Evolutionary conservation across 2,888 invertebrate species (phyloP).

Genomic region (Meloe dianella): DNA sequence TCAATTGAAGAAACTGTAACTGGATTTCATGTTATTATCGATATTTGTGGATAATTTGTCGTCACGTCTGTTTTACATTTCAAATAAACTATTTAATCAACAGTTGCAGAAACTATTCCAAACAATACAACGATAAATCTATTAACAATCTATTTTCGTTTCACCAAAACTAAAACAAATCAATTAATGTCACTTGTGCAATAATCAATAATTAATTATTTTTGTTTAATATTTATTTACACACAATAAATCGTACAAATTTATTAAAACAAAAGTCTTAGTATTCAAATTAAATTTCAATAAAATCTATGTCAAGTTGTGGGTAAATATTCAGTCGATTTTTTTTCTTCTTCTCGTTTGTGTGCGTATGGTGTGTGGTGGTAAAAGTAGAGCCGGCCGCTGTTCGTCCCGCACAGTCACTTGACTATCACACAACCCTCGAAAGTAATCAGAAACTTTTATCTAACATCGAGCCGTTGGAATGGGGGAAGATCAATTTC

Average conservation of each 20-base stretch:
- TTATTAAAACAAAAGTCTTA: too few species aligned
- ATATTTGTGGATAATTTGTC: background rate
- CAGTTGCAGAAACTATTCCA: slow-evolving; percentile 18
- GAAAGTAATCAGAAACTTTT: slow-evolving; percentile 58
- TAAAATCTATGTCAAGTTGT: background rate
- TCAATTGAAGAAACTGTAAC: background rate
- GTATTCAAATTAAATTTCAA: background rate
- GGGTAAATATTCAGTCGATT: slow-evolving; percentile 9
- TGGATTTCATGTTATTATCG: background rate
- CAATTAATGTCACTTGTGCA: background rate
- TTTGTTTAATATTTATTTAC: too few species aligned
- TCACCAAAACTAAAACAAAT: slow-evolving; percentile 1
- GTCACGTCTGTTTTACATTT: background rate
- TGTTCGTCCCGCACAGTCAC: background rate
- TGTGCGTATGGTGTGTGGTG: slow-evolving; percentile 40
- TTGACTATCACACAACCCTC: slow-evolving; percentile 14
- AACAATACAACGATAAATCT: slow-evolving; percentile 30
- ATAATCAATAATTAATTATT: background rate
- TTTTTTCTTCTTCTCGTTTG: slow-evolving; percentile 12
- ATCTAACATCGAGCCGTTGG: slow-evolving; percentile 51
- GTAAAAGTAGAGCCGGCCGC: slow-evolving; percentile 14
- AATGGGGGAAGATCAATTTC: slow-evolving; percentile 57
- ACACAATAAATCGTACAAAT: too few species aligned
- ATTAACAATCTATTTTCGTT: slow-evolving; percentile 25
- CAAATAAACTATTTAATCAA: slow-evolving; percentile 5